Conservation (phyloP, 2,888 invertebrate species). For the Chrysolina americana region DNA sequence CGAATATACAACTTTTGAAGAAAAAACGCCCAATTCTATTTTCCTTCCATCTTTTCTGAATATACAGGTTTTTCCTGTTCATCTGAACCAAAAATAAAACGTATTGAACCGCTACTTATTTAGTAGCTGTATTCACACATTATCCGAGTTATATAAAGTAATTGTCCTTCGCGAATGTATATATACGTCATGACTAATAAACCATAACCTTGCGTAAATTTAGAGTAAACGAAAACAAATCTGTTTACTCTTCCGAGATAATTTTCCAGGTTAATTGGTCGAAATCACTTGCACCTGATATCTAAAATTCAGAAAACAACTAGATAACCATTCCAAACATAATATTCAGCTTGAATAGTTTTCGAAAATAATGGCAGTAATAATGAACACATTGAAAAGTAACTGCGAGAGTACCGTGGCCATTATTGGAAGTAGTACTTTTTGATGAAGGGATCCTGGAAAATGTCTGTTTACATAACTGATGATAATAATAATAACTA, state of each 20-base stretch:
- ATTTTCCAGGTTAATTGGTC: conserved; percentile 15
- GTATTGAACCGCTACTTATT: background rate
- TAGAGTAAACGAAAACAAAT: conserved; percentile 38
- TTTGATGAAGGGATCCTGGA: too few relatives aligned
- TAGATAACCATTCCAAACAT: background rate
- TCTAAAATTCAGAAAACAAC: background rate
- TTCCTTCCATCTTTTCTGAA: too few relatives aligned
- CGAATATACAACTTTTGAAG: too few relatives aligned
- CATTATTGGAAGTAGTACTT: too few relatives aligned
- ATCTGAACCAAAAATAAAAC: background rate
- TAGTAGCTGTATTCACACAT: background rate
- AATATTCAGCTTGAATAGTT: background rate
- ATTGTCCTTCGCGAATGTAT: conserved; percentile 5
- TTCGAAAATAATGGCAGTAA: background rate
- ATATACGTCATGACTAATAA: conserved; percentile 32
- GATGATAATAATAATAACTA: too few relatives aligned
- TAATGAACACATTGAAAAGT: too few relatives aligned
- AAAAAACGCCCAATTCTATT: too few relatives aligned
- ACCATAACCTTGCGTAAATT: conserved; percentile 44
- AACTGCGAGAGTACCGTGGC: too few relatives aligned
- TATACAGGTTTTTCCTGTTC: too few relatives aligned
- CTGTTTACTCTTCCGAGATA: conserved; percentile 27
- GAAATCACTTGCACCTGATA: conserved; percentile 12
- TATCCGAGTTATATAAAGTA: background rate
- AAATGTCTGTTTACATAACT: too few relatives aligned